Base-by-base conservation (phyloP, 2,113 vertebrate genomes). In the Scomber scombrus region DNA sequence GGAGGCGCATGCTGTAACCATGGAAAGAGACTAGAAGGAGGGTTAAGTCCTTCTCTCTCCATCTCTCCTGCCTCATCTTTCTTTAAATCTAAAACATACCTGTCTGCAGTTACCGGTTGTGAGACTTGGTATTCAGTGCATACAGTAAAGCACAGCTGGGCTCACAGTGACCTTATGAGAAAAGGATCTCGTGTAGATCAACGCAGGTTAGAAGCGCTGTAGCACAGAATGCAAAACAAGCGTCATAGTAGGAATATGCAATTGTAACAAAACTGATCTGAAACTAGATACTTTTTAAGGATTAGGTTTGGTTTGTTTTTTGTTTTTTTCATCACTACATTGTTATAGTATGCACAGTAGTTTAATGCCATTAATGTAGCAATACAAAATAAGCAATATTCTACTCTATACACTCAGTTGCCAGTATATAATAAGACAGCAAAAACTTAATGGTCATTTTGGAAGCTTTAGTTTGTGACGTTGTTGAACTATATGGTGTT, bases 71-170 rank as follows among this genome's bases (percentile, higher is more conserved):
- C 65, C 43, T 77, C 76, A 71, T 86, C 81, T 56, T 82, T 70
- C 77, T 85, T 84, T 79, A 88, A 82, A 92, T 89, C 73, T 77
- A 34, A 92, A 90, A 84, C 83, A 86, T 85, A 64, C 68, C 77
- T 4, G 46, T 50, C 57, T 70, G 58, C 76, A 71, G 82, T 68
- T 71, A 62, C 72, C 4, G 52, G 31, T 72, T 70, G 56, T 60
- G 68, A 29, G 63, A 82, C 84, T 85, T 86, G 47, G 74, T 64
- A 85, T 61, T 85, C 64, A 80, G 73, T 56, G 19, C 29, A 8
- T 79, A 81, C 79, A 81, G 79, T 81, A 80, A 85, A 90, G 69
- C 75, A 71, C 66, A 78, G 69, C 77, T 88, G 68, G 69, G 82
- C 69, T 80, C 79, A 40, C 46, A 51, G 80, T 57, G 23, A 81